phyloP scores from a whole-genome alignment of 2,888 invertebrate genomes.

The Ischnus inquisitorius region DNA sequence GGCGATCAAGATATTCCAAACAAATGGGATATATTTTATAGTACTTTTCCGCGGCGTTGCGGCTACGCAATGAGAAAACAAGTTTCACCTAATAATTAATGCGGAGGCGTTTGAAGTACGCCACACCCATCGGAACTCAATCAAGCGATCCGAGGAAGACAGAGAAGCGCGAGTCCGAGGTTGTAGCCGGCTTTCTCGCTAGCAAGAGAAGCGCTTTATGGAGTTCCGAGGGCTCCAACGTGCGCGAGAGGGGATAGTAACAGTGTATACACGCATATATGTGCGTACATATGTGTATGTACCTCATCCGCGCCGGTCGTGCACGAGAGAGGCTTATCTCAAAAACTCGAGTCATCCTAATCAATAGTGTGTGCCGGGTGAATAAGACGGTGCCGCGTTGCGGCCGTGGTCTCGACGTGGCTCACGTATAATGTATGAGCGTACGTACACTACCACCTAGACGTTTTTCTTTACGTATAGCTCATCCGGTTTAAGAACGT shows the following conservation, averaged over 20 bases:
- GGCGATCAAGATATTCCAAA: background rate
- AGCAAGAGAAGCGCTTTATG: constrained; percentile 53
- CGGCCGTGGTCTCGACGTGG: constrained; percentile 25
- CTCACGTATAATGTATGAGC: constrained; percentile 51
- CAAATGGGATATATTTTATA: background rate
- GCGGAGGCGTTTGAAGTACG: constrained; percentile 82
- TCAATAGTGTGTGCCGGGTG: constrained; percentile 78
- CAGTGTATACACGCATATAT: constrained; percentile 20
- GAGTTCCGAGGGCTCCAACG: constrained; percentile 51
- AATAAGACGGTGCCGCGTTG: constrained; percentile 76
- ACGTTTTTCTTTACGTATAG: background rate
- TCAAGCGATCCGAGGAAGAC: constrained; percentile 76
- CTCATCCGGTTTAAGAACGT: constrained; percentile 28
- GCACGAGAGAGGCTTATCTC: constrained; percentile 77
- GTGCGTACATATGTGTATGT: constrained; percentile 17
- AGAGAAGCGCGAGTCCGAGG: constrained; percentile 68
- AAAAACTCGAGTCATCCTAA: constrained; percentile 82
- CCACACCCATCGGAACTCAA: constrained; percentile 84
- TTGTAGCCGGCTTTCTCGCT: constrained; percentile 55
- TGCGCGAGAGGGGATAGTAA: constrained; percentile 38
- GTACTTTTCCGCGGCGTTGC: constrained; percentile 23
- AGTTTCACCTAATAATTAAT: constrained; percentile 80
- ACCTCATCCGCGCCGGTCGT: constrained; percentile 13
- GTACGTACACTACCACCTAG: constrained; percentile 18
- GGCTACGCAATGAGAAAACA: constrained; percentile 67